A percentile compares a stretch with the other conserved stretches of the same genome.
Evolutionary conservation across 2,888 invertebrate genomes (phyloP).

Genomic region (Bombylius major): DNA sequence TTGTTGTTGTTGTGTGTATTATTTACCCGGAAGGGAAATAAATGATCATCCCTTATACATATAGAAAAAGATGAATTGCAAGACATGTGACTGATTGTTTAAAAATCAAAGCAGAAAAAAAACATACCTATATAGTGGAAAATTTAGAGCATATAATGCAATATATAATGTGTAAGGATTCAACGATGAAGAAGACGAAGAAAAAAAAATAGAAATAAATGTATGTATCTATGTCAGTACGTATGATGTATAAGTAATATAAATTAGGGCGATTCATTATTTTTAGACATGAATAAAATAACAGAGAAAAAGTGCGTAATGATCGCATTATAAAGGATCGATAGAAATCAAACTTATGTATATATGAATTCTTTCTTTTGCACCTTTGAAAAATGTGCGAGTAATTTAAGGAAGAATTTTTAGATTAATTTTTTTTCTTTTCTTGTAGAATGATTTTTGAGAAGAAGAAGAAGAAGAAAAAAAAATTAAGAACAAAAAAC

Average conservation of each 20-base stretch:
- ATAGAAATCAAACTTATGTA: no score
- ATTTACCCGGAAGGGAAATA: neutral
- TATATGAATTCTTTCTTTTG: no score
- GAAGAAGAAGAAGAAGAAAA: no score
- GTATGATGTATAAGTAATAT: slow-evolving; percentile 4
- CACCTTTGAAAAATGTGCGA: no score
- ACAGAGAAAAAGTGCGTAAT: slow-evolving; percentile 5
- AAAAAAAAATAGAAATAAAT: neutral
- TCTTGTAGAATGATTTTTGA: no score
- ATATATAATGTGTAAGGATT: no score
- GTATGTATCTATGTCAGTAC: neutral
- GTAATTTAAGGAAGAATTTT: no score
- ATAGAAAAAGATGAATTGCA: neutral
- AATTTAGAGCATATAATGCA: no score
- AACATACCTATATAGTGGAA: neutral
- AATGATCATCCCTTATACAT: neutral
- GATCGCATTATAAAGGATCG: slow-evolving; percentile 6
- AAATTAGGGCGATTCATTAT: slow-evolving; percentile 14
- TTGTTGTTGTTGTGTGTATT: no score
- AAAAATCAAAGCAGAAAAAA: neutral
- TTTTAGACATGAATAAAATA: slow-evolving; percentile 10
- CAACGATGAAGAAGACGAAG: neutral
- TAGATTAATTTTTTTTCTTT: no score
- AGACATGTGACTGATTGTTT: neutral
- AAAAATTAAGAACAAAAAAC: no score